These are phyloP conservation scores for Agonopterix alstromeriana DNA, from an alignment of 2,888 invertebrate genomes.

Conservation along the genomic window DNA sequence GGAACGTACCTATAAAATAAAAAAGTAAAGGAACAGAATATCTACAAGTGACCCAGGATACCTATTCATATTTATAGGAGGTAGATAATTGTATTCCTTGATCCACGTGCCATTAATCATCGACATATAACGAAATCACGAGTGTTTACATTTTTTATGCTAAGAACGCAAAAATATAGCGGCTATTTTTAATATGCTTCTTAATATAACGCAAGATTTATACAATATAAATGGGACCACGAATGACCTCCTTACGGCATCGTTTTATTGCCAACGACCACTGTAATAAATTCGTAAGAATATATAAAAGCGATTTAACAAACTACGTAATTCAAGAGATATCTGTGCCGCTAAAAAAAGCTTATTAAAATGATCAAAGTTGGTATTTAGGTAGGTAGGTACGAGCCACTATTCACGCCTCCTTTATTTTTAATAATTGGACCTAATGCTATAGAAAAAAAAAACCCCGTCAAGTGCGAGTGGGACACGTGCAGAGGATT, in stretches of 20 bases:
- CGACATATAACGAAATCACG: too few relatives aligned
- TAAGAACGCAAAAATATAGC: conserved; percentile 4
- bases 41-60: too few relatives aligned
- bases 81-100: too few relatives aligned
- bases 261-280: conserved; percentile 52
- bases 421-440: too few relatives aligned
- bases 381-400: background rate
- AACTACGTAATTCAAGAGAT: conserved; percentile 8
- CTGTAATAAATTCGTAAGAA: conserved; percentile 51
- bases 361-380: background rate
- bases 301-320: conserved; percentile 1
- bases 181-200: conserved; percentile 9
- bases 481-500: too few relatives aligned
- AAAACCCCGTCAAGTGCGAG: too few relatives aligned
- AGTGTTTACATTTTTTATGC: conserved; percentile 6
- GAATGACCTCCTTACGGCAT: conserved; percentile 53
- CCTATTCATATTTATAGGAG: too few relatives aligned
- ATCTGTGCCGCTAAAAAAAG: conserved; percentile 9
- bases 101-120: too few relatives aligned
- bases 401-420: too few relatives aligned
- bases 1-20: too few relatives aligned
- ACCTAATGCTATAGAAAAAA: too few relatives aligned
- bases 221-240: conserved; percentile 12
- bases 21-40: too few relatives aligned
- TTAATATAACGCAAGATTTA: conserved; percentile 12